Conservation (phyloP, 2,797 vertebrate genomes). For the Muscicapa comitata region DNA sequence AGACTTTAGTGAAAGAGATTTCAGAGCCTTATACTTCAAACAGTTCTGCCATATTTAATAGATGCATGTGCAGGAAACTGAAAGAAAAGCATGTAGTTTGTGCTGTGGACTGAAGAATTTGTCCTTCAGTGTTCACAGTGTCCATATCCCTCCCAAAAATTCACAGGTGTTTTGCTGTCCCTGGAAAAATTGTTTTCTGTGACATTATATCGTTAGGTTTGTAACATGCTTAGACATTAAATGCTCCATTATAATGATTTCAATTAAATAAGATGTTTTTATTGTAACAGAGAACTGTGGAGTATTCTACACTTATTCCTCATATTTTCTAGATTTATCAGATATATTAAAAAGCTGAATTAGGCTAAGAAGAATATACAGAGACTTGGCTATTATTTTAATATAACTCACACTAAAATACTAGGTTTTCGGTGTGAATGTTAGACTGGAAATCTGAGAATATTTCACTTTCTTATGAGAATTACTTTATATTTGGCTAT, state of each 20-base stretch:
- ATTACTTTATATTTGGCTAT: neutral
- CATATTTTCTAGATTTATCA: neutral
- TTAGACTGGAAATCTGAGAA: neutral
- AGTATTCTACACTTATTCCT: neutral
- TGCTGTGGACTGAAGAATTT: neutral
- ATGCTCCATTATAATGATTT: neutral
- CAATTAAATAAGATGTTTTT: neutral
- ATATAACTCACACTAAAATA: neutral
- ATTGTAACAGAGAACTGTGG: rapidly evolving
- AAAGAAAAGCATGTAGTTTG: neutral
- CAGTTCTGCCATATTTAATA: neutral
- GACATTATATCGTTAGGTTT: neutral
- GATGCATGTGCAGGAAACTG: neutral
- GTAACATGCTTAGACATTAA: neutral
- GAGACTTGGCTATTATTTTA: neutral
- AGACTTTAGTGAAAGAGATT: neutral
- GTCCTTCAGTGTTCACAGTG: neutral
- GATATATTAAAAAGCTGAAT: neutral
- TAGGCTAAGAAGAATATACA: neutral
- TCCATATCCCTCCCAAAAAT: neutral
- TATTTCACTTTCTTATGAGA: neutral
- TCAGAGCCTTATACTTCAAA: neutral
- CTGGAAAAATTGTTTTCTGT: neutral
- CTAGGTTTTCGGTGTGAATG: neutral
- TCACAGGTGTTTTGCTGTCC: neutral